phyloP scores from a whole-genome alignment of 2,797 vertebrate species.

The Saxicola maurus region DNA sequence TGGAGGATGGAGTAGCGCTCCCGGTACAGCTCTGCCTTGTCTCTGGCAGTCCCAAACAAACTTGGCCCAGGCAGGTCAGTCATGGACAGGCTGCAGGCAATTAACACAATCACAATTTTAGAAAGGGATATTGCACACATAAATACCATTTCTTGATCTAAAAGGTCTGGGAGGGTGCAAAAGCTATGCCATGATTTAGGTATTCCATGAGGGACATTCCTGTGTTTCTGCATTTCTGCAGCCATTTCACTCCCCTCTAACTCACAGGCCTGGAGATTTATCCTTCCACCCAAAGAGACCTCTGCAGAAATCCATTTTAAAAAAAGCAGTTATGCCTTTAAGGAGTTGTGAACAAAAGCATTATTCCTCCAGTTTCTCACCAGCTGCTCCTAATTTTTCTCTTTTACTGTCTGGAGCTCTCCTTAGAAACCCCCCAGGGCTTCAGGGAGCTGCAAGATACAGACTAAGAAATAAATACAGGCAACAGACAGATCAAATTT shows the following conservation, averaged over 20 bases:
- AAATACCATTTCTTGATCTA: not conserved
- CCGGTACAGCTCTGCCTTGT: conserved; percentile 92
- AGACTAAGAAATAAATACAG: not conserved
- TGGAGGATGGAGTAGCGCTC: conserved; percentile 91
- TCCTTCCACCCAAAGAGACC: not conserved
- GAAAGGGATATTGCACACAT: not conserved
- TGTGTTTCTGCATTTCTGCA: not conserved
- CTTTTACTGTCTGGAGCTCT: not conserved
- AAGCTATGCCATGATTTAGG: not conserved
- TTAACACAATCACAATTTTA: not conserved
- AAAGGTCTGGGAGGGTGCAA: not conserved
- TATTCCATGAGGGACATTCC: not conserved
- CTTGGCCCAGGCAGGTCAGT: conserved; percentile 79
- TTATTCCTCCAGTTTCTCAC: not conserved
- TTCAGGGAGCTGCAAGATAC: not conserved
- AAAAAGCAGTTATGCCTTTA: not conserved
- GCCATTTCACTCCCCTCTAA: not conserved
- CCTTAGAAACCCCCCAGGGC: not conserved
- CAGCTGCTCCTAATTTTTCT: not conserved
- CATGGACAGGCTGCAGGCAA: conserved; percentile 81
- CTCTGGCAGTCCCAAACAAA: conserved; percentile 85
- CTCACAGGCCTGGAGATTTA: not conserved
- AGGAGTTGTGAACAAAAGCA: not conserved
- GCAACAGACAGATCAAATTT: not conserved
- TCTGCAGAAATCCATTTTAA: not conserved